Base-by-base conservation (phyloP, 2,888 invertebrate species). In the Enchytraeus crypticus region DNA sequence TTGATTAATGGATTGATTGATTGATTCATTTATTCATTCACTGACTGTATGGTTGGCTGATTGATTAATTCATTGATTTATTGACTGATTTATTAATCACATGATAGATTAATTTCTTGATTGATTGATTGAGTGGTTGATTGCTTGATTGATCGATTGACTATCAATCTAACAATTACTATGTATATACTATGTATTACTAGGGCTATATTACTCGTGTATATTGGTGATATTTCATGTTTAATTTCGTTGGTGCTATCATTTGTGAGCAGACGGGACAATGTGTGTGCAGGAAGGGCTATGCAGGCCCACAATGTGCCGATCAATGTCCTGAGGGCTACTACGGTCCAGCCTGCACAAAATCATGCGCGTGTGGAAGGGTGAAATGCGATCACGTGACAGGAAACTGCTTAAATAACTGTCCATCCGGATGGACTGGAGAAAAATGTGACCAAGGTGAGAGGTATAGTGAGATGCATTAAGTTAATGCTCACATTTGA, bases 381-480 rank as follows among this genome's bases (percentile, higher is more conserved):
- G 72, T 64, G 14, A 67, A 69, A 27, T 69, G 69, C 23, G 64
- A 68, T 54, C 61, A 60, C 14, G 51, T 60, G 47, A 63, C 57
- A 23, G 64, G 64, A 32, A 57, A 64, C 23, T 78, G 78, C 65
- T 66, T 72, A 26, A 66, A 67, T 49, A 71, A 75, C 62, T 78
- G 78, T 63, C 73, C 75, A 0, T 68, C 74, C 1, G 78, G 78
- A 3, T 70, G 72, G 66, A 73, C 71, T 49, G 78, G 77, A 3
- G 69, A 70, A n/a, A 68, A 70, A 47, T 77, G 77, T 56, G 71
- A 73, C 57, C 66, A 73, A 68, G 68, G 76, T 76, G 60, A 70
- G 72, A 18, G 29, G n/a, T 29, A 27, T n/a, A n/a, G n/a, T n/a
- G n/a, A n/a, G n/a, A n/a, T n/a, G n/a, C n/a, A n/a, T n/a, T n/a